These are phyloP conservation scores for Ophioninae sp. DNA, from an alignment of 2,888 invertebrate species.

Conservation along the genomic window DNA sequence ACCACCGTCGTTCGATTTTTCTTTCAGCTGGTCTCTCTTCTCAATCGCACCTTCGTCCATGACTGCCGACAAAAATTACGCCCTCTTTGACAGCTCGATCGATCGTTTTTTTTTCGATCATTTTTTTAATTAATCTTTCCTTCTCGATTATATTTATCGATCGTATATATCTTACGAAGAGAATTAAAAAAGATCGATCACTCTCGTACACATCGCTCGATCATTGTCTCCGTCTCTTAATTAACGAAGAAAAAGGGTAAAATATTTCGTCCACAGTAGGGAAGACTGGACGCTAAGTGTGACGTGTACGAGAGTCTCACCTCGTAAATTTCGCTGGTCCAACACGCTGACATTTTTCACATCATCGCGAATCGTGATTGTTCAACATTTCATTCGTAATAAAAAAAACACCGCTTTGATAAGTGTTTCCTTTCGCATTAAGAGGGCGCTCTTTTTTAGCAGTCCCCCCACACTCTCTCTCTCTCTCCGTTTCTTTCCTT, in stretches of 20 bases:
- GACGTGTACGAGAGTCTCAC: slow-evolving; percentile 44
- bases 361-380: neutral
- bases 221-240: slow-evolving; percentile 37
- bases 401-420: slow-evolving; percentile 16
- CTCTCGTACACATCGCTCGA: slow-evolving; percentile 40
- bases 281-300: slow-evolving; percentile 53
- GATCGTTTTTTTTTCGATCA: slow-evolving; percentile 48
- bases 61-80: slow-evolving; percentile 26
- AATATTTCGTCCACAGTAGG: slow-evolving; percentile 48
- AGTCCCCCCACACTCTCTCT: slow-evolving; percentile 24
- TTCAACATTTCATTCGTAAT: neutral
- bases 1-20: neutral
- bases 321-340: slow-evolving; percentile 38
- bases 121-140: too few relatives aligned
- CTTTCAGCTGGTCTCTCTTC: slow-evolving; percentile 22
- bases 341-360: slow-evolving; percentile 5
- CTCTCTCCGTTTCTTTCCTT: slow-evolving; percentile 29
- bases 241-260: slow-evolving; percentile 22
- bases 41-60: slow-evolving; percentile 36
- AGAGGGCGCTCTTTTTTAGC: slow-evolving; percentile 43
- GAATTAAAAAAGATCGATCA: slow-evolving; percentile 1
- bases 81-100: slow-evolving; percentile 23
- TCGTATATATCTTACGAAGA: slow-evolving; percentile 14
- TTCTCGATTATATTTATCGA: too few relatives aligned
- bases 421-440: slow-evolving; percentile 31